Percentiles rank a stretch among this genome's conserved stretches.
phyloP scores from a whole-genome alignment of 2,113 vertebrate genomes.

The Centrocercus urophasianus region DNA sequence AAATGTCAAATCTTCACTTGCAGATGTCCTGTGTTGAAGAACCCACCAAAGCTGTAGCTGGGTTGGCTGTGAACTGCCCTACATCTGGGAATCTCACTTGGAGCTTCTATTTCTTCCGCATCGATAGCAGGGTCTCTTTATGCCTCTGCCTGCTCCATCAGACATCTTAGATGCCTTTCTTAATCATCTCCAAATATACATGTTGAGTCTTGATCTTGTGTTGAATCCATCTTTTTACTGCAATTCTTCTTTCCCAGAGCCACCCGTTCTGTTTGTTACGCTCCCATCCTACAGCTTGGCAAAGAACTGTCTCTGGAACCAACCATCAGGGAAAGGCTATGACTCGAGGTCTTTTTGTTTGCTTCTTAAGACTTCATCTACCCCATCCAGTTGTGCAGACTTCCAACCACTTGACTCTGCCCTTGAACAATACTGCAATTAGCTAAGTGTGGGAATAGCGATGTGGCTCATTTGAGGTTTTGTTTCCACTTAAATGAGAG shows the following conservation, averaged over 20 bases:
- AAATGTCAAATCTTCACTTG: not conserved
- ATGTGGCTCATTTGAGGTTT: conserved; percentile 35
- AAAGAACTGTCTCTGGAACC: not conserved
- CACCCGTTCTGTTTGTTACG: accelerated
- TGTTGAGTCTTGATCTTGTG: not conserved
- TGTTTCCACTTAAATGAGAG: conserved; percentile 38
- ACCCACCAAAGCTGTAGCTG: not conserved
- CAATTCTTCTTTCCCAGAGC: not conserved
- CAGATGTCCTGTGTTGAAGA: not conserved
- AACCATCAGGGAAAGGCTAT: not conserved
- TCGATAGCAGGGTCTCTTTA: not conserved
- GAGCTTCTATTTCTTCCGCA: not conserved
- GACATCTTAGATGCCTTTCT: no score
- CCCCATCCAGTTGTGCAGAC: not conserved
- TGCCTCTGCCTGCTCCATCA: not conserved
- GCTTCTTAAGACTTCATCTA: not conserved
- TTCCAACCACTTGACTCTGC: not conserved
- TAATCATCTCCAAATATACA: not conserved
- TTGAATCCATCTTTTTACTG: not conserved
- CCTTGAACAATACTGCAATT: conserved; percentile 10
- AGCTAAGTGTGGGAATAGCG: conserved; percentile 23
- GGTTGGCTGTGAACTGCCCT: not conserved
- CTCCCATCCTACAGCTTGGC: not conserved
- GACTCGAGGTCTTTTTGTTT: not conserved
- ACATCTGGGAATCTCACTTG: accelerated